phyloP scores from a whole-genome alignment of 1,140 invertebrate species.

The Steinernema khuongi region DNA sequence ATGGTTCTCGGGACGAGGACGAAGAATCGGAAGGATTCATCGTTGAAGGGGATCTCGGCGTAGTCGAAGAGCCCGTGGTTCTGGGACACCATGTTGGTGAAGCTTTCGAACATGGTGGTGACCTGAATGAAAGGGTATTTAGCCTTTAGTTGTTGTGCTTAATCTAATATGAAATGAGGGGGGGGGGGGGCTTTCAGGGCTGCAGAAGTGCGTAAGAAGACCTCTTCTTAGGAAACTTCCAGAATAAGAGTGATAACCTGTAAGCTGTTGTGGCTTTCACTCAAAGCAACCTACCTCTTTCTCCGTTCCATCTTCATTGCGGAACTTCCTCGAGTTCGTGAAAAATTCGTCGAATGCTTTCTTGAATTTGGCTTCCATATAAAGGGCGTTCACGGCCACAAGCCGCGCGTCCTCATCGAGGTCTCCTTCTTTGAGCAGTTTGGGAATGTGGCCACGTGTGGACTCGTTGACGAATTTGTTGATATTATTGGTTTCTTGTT shows the following conservation, averaged over 20 bases:
- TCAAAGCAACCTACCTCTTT: background rate
- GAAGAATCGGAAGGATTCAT: background rate
- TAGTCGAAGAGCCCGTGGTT: background rate
- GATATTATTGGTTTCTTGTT: background rate
- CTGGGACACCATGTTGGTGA: background rate
- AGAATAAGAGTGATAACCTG: too few species aligned
- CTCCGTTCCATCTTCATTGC: background rate
- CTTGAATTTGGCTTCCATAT: background rate
- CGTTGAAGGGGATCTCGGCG: background rate
- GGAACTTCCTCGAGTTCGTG: background rate
- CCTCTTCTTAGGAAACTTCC: too few species aligned
- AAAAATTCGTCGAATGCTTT: background rate
- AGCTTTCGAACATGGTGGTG: background rate
- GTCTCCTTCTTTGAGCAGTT: background rate
- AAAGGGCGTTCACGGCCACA: background rate
- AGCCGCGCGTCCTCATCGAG: background rate
- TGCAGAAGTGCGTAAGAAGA: too few species aligned
- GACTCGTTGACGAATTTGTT: background rate
- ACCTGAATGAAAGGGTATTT: background rate
- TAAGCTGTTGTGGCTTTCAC: too few species aligned
- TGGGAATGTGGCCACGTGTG: background rate
- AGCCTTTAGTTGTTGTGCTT: background rate
- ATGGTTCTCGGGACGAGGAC: background rate
- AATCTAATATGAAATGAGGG: background rate
- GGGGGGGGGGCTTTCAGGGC: too few species aligned